Evolutionary conservation across 2,888 invertebrate genomes (phyloP).

Genomic region (Amphimallon solstitiale): DNA sequence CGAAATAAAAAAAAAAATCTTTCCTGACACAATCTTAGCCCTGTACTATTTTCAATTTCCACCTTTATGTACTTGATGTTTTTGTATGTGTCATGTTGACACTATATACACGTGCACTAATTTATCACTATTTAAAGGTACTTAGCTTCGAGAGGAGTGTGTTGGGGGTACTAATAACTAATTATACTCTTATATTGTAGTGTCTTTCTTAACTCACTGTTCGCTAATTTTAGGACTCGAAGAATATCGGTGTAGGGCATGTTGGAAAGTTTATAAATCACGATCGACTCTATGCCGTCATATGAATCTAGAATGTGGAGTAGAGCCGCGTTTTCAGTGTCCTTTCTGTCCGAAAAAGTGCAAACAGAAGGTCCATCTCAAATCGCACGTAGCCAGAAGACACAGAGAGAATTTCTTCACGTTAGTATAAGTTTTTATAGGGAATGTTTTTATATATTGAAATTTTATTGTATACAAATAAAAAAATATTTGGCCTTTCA

Average conservation of each 20-base stretch:
- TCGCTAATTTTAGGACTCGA: conserved; percentile 11
- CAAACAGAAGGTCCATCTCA: conserved; percentile 38
- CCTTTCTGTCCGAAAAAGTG: conserved; percentile 41
- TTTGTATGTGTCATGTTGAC: no score
- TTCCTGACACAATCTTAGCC: no score
- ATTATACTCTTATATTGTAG: neutral
- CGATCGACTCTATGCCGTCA: conserved; percentile 44
- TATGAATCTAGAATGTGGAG: conserved; percentile 47
- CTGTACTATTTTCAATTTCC: no score
- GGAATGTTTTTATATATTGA: neutral
- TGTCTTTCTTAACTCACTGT: neutral
- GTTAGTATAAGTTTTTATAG: neutral
- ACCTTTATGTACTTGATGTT: no score
- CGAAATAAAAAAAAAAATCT: no score
- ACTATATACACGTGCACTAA: no score
- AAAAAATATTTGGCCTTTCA: neutral
- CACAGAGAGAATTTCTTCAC: neutral
- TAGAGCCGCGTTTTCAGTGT: conserved; percentile 46
- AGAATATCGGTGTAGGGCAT: conserved; percentile 31
- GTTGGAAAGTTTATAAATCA: conserved; percentile 41
- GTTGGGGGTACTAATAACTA: conserved; percentile 10
- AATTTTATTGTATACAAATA: neutral
- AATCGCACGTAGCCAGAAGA: conserved; percentile 31
- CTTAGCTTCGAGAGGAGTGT: no score
- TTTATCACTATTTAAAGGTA: no score